These are phyloP conservation scores for Falco rusticolus DNA, from an alignment of 2,797 vertebrate species.

Conservation along the genomic window DNA sequence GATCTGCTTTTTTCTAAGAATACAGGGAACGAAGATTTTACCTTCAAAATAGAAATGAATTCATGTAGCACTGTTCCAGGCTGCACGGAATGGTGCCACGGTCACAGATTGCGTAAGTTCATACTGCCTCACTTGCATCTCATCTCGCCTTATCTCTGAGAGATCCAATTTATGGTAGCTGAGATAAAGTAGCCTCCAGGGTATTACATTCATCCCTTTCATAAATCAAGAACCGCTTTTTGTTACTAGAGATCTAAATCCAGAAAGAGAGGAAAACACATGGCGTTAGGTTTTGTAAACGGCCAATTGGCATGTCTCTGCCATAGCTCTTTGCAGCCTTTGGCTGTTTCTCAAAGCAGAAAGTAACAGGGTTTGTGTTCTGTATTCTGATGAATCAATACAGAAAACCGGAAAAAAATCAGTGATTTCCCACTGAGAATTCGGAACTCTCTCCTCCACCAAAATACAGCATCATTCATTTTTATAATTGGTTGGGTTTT, in stretches of 20 bases:
- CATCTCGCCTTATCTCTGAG: neutral
- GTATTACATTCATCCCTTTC: slow-evolving; percentile 24
- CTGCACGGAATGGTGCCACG: neutral
- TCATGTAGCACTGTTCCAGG: neutral
- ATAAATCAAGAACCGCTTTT: slow-evolving; percentile 27
- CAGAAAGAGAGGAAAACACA: slow-evolving; percentile 9
- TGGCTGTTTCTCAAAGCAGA: neutral
- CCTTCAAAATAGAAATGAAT: slow-evolving; percentile 60
- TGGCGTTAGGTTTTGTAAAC: neutral
- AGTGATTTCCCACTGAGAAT: neutral
- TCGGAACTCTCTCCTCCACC: neutral
- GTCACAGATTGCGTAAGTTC: neutral
- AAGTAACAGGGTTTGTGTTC: neutral
- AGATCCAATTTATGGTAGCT: slow-evolving; percentile 23
- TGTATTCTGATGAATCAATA: neutral
- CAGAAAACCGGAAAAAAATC: neutral
- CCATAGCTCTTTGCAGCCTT: neutral
- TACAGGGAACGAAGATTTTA: slow-evolving; percentile 76
- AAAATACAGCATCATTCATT: neutral
- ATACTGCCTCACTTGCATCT: neutral
- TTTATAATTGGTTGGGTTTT: neutral
- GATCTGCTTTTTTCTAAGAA: slow-evolving; percentile 79
- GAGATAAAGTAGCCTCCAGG: slow-evolving; percentile 32
- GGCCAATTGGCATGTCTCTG: neutral
- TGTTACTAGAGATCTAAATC: neutral